Evolutionary conservation across 2,797 vertebrate species (phyloP).

Genomic region (Remorina albescens): DNA sequence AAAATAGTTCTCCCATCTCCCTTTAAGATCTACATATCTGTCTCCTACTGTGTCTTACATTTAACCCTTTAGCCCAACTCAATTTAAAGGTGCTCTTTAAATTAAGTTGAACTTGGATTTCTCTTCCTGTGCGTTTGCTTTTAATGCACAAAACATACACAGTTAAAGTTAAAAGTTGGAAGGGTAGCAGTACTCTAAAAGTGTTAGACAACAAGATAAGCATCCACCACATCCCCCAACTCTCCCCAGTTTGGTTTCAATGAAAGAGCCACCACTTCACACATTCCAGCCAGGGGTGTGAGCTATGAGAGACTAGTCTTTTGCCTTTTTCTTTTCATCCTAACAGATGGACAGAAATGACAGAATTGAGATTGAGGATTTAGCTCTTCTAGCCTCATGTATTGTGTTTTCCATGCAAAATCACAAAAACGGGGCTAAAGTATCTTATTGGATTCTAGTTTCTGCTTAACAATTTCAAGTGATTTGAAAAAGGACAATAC

Average conservation of each 20-base stretch:
- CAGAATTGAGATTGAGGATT: neutral
- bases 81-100: too few species aligned
- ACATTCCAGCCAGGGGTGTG: slow-evolving; percentile 71
- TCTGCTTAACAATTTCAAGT: neutral
- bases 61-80: too few species aligned
- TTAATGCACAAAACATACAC: neutral
- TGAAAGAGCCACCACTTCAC: slow-evolving; percentile 41
- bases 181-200: too few species aligned
- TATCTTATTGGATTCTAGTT: neutral
- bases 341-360: neutral
- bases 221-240: neutral
- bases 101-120: too few species aligned
- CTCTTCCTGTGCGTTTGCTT: neutral
- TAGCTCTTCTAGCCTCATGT: neutral
- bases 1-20: neutral
- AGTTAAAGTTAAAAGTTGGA: neutral
- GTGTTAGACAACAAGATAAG: too few species aligned
- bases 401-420: neutral
- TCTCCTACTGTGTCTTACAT: neutral
- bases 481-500: neutral
- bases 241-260: slow-evolving; percentile 49
- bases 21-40: neutral
- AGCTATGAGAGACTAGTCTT: slow-evolving; percentile 33
- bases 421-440: neutral
- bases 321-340: neutral